Base-by-base conservation (phyloP, 2,888 invertebrate species). In the Sicus ferrugineus region DNA sequence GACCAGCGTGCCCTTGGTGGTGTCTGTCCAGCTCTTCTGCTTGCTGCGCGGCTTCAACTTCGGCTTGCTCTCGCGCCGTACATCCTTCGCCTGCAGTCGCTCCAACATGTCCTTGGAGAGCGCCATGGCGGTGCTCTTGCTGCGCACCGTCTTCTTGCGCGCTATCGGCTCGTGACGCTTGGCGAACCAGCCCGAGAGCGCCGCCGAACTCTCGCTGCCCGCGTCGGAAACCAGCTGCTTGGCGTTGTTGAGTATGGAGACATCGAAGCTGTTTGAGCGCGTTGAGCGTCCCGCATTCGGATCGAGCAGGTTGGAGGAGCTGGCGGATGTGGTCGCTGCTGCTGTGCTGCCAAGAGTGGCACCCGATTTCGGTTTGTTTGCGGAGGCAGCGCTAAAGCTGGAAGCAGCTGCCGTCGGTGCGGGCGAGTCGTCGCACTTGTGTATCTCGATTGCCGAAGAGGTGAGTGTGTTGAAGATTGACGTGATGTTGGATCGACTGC, bases 221-320 rank as follows among this genome's bases (percentile, higher is more conserved):
- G 84, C 83, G 69, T 83, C 84, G 65, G 75, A 81, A 2, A 85
- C 84, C 73, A 84, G 73, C 75, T 85, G 85, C 75, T 86, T 86
- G 68, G 85, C 84, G 72, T 85, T 85, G 73, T 89, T 87, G 50
- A 94, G 87, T 26, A 93, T 88, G 23, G 93, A 93, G 0, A 93
- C 90, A 82, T 94, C 94, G 78, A 94, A 94, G 83, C 94, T 94
- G 84, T 93, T 94, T 19, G 94, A 94, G 67, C 94, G 90, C 81
- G 90, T 91, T 73, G 90, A 91, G 73, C 85, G 79, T 0, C 84
- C 84, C 2, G 83, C 84, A 70, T 85, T 85, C 1, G 84, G 84
- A 71, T 85, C 84, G 2, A 85, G 77, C 21, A 82, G 75, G 64
- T 80, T 77, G 16, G 79, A 75, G n/a, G 76, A 73, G 5, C 76